These are phyloP conservation scores for Pyrocephalus nanus DNA, from an alignment of 2,797 vertebrate genomes.

Conservation along the genomic window DNA sequence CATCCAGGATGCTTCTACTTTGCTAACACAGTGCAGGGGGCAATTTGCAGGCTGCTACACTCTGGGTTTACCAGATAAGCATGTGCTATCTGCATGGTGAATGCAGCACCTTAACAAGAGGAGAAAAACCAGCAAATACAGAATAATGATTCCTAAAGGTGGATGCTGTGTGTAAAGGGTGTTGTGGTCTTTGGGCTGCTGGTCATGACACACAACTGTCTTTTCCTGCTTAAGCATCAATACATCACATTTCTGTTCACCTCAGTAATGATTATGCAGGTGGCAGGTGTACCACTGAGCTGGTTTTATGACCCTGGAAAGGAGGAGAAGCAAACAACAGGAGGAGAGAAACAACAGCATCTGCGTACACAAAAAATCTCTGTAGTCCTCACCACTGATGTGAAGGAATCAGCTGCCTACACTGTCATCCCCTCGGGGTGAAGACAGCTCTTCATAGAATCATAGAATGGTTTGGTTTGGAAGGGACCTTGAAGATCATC, in stretches of 20 bases:
- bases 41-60: background rate
- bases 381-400: rapidly evolving
- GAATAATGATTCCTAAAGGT: background rate
- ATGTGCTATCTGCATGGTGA: background rate
- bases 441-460: background rate
- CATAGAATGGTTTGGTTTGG: background rate
- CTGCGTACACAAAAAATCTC: background rate
- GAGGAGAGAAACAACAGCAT: background rate
- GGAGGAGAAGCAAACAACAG: background rate
- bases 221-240: background rate
- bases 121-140: background rate
- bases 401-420: background rate
- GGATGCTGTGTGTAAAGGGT: background rate
- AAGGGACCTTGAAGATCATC: background rate
- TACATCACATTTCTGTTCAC: background rate
- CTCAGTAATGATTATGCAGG: background rate
- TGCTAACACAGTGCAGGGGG: background rate
- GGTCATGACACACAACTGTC: background rate
- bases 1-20: background rate
- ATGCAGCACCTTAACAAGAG: background rate
- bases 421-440: rapidly evolving
- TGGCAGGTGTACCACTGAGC: rapidly evolving
- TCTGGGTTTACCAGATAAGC: background rate
- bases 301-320: background rate
- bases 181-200: background rate